Conservation (phyloP, 2,797 vertebrate species). For the Pampus argenteus region DNA sequence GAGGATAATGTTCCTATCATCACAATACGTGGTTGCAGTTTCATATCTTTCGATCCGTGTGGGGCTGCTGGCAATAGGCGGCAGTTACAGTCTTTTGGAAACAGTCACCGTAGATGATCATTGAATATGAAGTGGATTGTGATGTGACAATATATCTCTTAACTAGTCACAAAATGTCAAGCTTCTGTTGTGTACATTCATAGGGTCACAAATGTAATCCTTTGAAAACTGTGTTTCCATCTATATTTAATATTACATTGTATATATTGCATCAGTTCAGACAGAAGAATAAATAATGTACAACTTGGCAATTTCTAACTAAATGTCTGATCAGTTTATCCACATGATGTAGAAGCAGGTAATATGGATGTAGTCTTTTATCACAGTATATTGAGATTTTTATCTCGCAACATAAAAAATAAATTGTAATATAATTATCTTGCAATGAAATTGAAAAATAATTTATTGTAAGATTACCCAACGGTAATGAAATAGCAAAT, state of each 20-base stretch:
- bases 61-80: constrained; percentile 1
- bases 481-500: not conserved
- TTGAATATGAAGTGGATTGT: not conserved
- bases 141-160: not conserved
- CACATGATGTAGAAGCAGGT: not conserved
- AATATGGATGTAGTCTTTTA: not conserved
- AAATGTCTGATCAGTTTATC: not conserved
- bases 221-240: not conserved
- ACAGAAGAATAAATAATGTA: not conserved
- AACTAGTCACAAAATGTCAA: not conserved
- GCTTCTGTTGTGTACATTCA: not conserved
- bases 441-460: not conserved
- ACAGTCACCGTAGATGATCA: not conserved
- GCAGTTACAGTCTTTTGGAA: not conserved
- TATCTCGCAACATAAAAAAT: not conserved
- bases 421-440: not conserved
- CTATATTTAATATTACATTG: not conserved
- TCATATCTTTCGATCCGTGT: constrained; percentile 6
- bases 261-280: not conserved
- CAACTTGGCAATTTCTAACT: not conserved
- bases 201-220: not conserved
- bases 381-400: not conserved
- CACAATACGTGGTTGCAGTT: not conserved
- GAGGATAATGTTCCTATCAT: constrained; percentile 28
- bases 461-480: not conserved